phyloP scores from a whole-genome alignment of 1,140 invertebrate species.

The Ylistrum balloti region DNA sequence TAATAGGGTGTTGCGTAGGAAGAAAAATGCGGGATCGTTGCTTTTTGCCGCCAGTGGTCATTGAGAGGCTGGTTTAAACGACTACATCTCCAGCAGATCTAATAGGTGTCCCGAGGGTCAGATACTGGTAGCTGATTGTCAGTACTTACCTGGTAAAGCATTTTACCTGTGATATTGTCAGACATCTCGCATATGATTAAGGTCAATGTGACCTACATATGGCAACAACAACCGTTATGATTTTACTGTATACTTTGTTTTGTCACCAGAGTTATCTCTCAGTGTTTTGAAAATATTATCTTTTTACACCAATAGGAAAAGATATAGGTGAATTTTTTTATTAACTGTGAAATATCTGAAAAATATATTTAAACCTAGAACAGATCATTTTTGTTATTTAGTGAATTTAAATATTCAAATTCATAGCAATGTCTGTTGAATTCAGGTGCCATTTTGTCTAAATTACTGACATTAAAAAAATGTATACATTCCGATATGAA shows the following conservation, averaged over 20 bases:
- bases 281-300: neutral
- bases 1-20: neutral
- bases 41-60: conserved; percentile 6
- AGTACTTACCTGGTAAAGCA: neutral
- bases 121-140: neutral
- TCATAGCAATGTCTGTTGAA: no score
- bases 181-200: conserved; percentile 11
- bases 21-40: neutral
- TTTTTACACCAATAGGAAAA: neutral
- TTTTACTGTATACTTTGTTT: no score
- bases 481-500: no score
- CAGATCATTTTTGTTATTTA: no score
- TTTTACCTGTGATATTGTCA: neutral
- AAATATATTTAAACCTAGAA: no score
- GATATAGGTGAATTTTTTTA: no score
- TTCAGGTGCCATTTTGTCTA: no score
- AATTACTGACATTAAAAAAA: no score
- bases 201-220: neutral
- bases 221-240: neutral
- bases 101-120: neutral
- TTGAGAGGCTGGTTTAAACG: neutral
- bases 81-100: neutral
- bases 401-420: no score
- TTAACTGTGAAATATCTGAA: no score
- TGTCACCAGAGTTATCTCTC: neutral